These are phyloP conservation scores for Parambassis ranga DNA, from an alignment of 2,797 vertebrate species.

Conservation along the genomic window DNA sequence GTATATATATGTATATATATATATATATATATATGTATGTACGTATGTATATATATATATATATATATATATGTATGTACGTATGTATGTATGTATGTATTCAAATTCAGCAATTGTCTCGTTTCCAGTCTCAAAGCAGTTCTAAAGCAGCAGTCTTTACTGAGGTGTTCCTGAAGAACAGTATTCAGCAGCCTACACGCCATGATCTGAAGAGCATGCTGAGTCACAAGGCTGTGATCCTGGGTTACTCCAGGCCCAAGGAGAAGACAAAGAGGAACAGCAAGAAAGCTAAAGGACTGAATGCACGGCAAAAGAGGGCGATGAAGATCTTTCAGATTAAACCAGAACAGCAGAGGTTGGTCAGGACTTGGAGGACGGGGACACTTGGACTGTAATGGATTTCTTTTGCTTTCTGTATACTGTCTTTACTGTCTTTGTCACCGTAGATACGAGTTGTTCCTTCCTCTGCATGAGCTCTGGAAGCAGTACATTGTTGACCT, in stretches of 20 bases:
- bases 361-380: background rate
- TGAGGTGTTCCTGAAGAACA: constrained; percentile 81
- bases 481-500: constrained; percentile 89
- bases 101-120: background rate
- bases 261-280: constrained; percentile 51
- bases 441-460: constrained; percentile 86
- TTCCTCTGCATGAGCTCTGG: constrained; percentile 93
- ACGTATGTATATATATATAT: too few species aligned
- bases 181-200: constrained; percentile 5
- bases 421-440: background rate
- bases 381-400: too few species aligned
- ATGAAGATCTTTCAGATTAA: constrained; percentile 89
- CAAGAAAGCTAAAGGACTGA: constrained; percentile 84
- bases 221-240: constrained; percentile 82
- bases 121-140: constrained; percentile 61
- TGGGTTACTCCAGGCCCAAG: constrained; percentile 72
- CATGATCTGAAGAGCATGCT: constrained; percentile 63
- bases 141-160: constrained; percentile 79
- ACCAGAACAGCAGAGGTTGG: constrained; percentile 87
- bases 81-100: too few species aligned
- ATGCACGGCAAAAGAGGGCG: constrained; percentile 83
- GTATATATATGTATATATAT: too few species aligned
- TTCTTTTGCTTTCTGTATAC: too few species aligned
- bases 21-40: too few species aligned
- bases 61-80: too few species aligned